These are phyloP conservation scores for Diarsia mendica DNA, from an alignment of 2,888 invertebrate genomes.

Conservation along the genomic window DNA sequence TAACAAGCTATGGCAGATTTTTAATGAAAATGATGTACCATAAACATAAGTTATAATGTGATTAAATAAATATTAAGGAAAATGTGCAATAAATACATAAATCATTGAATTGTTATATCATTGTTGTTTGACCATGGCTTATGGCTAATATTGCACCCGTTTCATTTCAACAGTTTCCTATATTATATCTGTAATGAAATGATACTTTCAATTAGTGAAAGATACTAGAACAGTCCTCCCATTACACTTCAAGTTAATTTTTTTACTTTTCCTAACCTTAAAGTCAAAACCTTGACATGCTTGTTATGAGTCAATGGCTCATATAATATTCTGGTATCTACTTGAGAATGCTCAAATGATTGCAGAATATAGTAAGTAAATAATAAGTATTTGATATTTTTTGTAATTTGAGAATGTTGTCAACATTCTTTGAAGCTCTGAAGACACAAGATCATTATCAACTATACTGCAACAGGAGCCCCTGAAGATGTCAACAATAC, in stretches of 20 bases:
- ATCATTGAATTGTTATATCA: background rate
- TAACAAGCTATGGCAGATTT: slow-evolving; percentile 6
- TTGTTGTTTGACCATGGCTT: slow-evolving; percentile 1
- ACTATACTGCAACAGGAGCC: background rate
- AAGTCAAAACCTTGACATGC: slow-evolving; percentile 18
- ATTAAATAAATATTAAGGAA: slow-evolving; percentile 32
- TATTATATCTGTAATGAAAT: background rate
- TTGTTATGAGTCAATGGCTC: slow-evolving; percentile 5
- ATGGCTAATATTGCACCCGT: background rate
- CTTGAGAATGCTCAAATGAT: slow-evolving; percentile 17
- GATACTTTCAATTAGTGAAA: background rate
- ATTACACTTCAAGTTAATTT: background rate
- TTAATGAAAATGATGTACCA: background rate
- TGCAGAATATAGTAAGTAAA: slow-evolving; percentile 32
- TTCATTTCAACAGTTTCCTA: background rate
- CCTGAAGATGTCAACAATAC: slow-evolving; percentile 21
- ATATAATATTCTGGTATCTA: slow-evolving; percentile 8
- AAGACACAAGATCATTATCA: slow-evolving; percentile 5
- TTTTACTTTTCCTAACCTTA: slow-evolving; percentile 41
- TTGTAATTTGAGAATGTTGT: slow-evolving; percentile 9
- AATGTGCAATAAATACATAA: slow-evolving; percentile 14
- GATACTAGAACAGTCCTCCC: background rate
- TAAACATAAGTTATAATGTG: background rate
- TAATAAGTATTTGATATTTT: slow-evolving; percentile 7
- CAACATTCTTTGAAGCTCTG: background rate